Evolutionary conservation across 2,888 invertebrate genomes (phyloP), one percentile per base, ranked within the genome.

Genomic region (Arctia plantaginis): DNA sequence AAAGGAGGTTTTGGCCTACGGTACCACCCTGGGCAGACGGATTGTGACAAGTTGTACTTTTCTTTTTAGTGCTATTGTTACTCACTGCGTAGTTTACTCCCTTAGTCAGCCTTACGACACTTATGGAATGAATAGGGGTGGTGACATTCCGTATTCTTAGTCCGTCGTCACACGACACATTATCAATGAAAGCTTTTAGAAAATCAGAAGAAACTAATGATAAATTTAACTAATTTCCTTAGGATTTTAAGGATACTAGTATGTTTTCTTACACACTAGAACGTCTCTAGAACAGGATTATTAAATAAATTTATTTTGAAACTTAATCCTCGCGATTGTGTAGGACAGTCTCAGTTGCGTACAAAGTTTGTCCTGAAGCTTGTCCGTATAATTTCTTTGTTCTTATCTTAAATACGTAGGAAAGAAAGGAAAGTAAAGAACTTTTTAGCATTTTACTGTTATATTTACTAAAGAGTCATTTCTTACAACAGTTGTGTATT

Each of bases 331-430:
- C 33, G 7, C 76, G 83, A 79, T 78, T 81, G 79, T 81, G 80
- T 77, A 75, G 76, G 70, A 71, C 73, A 71, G 77, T 76, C 75
- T 67, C 33, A 74, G 75, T 85, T 81, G 74, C 62, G 78, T 78
- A 69, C 73, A 85, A 82, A 83, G 71, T 83, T 82, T 76, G 72
- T 81, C 69, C 73, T 73, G 77, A 77, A 80, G 75, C 73, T 77
- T 72, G 75, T 39, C 71, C 39, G 85, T 69, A 81, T 85, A 81
- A 81, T 85, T 80, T 78, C 71, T 81, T 85, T 80, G 75, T 77
- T 73, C 74, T 74, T 79, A 77, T 82, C 85, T 77, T 33, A 35
- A 72, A 70, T 59, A 44, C 67, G 72, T 66, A 66, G 65, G 30
- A 72, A 27, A 64, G 15, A 47, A 62, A 55, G 39, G 27, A 70